Conservation (phyloP, 2,113 vertebrate genomes). For the Calonectris borealis region DNA sequence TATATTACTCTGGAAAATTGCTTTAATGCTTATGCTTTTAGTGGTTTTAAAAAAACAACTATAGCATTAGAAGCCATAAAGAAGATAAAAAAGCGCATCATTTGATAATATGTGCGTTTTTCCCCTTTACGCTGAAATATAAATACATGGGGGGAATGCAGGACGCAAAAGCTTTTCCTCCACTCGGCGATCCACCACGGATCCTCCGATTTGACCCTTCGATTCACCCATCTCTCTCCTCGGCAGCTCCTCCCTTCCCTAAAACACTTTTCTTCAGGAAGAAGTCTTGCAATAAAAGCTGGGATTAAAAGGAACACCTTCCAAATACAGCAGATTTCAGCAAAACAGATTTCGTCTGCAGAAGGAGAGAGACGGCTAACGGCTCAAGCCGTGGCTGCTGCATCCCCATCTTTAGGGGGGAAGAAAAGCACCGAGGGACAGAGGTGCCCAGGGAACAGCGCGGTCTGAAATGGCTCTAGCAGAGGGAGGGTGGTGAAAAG, state of each 20-base stretch:
- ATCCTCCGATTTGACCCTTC: neutral
- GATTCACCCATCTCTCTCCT: neutral
- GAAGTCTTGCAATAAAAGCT: neutral
- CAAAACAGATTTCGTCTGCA: neutral
- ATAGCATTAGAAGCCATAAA: slow-evolving; percentile 69
- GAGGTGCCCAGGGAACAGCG: neutral
- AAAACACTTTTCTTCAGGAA: neutral
- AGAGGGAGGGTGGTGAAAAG: neutral
- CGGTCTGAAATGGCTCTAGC: neutral
- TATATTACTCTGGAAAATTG: slow-evolving; percentile 77
- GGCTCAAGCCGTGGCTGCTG: neutral
- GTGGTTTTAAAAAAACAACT: slow-evolving; percentile 67
- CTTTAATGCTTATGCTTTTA: slow-evolving; percentile 79
- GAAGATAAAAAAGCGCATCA: slow-evolving; percentile 64
- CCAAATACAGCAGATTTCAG: neutral
- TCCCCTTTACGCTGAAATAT: slow-evolving; percentile 21
- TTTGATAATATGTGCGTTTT: slow-evolving; percentile 45
- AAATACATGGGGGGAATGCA: slow-evolving; percentile 12
- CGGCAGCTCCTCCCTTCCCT: neutral
- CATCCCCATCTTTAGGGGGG: neutral
- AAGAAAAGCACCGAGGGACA: neutral
- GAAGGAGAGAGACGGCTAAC: neutral
- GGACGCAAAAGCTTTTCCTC: slow-evolving; percentile 18
- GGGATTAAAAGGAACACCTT: neutral
- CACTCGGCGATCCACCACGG: neutral